Evolutionary conservation across 2,113 vertebrate species (phyloP), one percentile per base, ranked within the genome.

Genomic region (Dipodomys merriami): DNA sequence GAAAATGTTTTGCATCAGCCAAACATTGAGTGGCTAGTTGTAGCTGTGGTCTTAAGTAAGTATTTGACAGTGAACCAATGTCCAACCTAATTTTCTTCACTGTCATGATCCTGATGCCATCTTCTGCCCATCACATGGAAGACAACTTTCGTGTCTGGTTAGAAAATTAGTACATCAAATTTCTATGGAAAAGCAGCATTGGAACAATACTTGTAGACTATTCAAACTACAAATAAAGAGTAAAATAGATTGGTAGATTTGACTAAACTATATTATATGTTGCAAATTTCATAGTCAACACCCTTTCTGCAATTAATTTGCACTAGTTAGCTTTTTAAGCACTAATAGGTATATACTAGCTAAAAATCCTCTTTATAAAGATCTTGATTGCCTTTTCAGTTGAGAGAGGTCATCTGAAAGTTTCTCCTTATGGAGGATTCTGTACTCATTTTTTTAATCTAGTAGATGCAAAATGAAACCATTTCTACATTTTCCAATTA

Each of bases 401-500:
- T 93, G 46, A 73, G 80, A 67, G 80, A 67, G 8, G 0, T n/a
- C 13, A 79, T 35, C 69, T 83, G 81, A 6, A 30, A 92, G 65
- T 90, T 94, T 80, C 35, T n/a, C 2, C 76, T 87, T 25, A 71
- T 2, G 19, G 4, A 65, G 65, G 18, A 91, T 89, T 15, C 22
- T 95, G 86, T 16, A 30, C 64, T 1, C 25, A 73, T 19, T 76
- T 19, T 76, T 57, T 57, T 18, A 57, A 88, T 44, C 5, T 82
- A 29, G 85, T 73, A 91, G 77, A 89, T 30, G 39, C 69, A 94
- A 23, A 84, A 64, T 44, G 82, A 25, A 9, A 2, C 11, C 49
- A 89, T 33, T 93, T 46, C 20, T 49, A 33, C 7, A 5, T 33
- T 13, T 93, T 96, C 77, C 33, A 35, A 78, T 71, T 33, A 84